A percentile compares a stretch with the other conserved stretches of the same genome.
Conservation (phyloP, 2,797 vertebrate species). For the Discoglossus pictus region DNA sequence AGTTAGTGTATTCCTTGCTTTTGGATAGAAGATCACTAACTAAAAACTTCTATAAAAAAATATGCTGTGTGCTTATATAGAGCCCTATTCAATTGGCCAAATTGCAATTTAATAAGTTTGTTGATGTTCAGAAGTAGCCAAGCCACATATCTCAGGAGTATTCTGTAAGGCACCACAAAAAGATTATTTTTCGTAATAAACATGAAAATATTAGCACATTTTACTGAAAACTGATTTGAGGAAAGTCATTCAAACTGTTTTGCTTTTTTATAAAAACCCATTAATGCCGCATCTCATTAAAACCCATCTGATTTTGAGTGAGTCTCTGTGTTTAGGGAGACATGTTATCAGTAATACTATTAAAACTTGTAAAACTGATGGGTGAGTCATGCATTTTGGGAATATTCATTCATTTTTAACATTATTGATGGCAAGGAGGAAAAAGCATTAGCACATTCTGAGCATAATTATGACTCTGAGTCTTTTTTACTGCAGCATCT, state of each 20-base stretch:
- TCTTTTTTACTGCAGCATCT: neutral
- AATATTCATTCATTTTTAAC: slow-evolving; percentile 27
- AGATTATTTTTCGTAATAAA: too few species aligned
- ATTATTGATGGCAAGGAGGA: slow-evolving; percentile 1
- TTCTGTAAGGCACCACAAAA: too few species aligned
- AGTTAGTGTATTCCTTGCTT: too few species aligned
- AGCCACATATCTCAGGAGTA: too few species aligned
- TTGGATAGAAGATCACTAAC: too few species aligned
- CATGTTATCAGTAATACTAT: slow-evolving; percentile 17
- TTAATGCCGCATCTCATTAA: slow-evolving; percentile 21
- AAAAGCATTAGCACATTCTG: neutral
- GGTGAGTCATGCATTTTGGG: slow-evolving; percentile 14
- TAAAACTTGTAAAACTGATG: slow-evolving; percentile 6
- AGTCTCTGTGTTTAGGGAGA: neutral
- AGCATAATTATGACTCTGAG: neutral
- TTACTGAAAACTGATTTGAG: neutral
- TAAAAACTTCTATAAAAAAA: too few species aligned
- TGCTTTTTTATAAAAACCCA: neutral
- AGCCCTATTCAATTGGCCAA: too few species aligned
- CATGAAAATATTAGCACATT: too few species aligned
- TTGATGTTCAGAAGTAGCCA: too few species aligned
- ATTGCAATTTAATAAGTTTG: too few species aligned
- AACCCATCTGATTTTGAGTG: neutral
- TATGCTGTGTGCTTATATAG: too few species aligned
- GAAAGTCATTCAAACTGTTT: neutral